Conservation (phyloP, 2,888 invertebrate species). For the Luperina nickerlii region DNA sequence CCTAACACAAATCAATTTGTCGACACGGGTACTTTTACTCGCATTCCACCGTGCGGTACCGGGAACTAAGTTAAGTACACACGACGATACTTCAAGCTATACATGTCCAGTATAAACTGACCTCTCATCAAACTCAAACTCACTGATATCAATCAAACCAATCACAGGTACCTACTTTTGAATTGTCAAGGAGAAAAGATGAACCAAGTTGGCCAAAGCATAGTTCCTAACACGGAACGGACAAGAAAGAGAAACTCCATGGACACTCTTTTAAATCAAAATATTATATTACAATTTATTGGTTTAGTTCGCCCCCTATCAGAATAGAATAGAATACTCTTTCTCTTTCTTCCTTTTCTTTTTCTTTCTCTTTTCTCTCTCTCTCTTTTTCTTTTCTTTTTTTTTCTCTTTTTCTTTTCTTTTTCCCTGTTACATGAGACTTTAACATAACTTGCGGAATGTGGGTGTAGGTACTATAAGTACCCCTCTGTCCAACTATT, state of each 20-base stretch:
- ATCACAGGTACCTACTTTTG: too few species aligned
- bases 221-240: too few species aligned
- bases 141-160: not conserved
- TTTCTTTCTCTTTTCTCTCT: too few species aligned
- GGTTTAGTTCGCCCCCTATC: too few species aligned
- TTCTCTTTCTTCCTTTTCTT: too few species aligned
- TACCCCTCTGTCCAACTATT: not conserved
- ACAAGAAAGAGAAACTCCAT: not conserved
- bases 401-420: too few species aligned
- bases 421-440: not conserved
- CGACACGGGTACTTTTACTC: slow-evolving; percentile 51
- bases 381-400: too few species aligned
- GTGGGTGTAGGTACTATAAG: not conserved
- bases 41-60: slow-evolving; percentile 44
- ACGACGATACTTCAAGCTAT: not conserved
- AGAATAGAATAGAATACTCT: too few species aligned
- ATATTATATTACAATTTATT: not conserved
- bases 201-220: not conserved
- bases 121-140: not conserved
- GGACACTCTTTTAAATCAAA: not conserved
- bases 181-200: not conserved
- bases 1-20: slow-evolving; percentile 30
- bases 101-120: not conserved
- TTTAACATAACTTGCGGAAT: not conserved
- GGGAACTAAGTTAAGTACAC: slow-evolving; percentile 22